Evolutionary conservation across 2,888 invertebrate genomes (phyloP), one percentile per base, ranked within the genome.

Genomic region (Sclerodermus sp.): DNA sequence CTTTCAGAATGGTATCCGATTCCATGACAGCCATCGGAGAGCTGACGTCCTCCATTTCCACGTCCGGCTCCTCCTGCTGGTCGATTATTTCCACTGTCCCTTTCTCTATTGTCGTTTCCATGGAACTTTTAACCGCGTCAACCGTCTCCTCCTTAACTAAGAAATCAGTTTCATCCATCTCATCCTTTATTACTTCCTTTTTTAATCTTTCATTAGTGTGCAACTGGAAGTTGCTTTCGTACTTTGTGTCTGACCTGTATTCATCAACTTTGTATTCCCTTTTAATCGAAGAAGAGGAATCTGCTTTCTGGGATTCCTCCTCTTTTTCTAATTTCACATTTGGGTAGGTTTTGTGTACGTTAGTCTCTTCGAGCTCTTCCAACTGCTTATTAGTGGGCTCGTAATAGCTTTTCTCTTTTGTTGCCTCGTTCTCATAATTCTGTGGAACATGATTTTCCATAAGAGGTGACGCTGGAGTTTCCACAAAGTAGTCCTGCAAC

Each of bases 51-150:
- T 79, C 80, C 46, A 73, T 69, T 42, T 76, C 77, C n/a, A 72
- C 74, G 44, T 76, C 78, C 2, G 64, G 62, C 37, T 73, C 69
- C 37, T 71, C 64, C 29, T 71, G 68, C 30, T 71, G 68, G 62
- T 72, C 68, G 4, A 79, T 68, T 45, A 80, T 80, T 58, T 81
- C 80, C 0, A 80, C 79, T 1, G 74, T 76, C 13, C 77, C 78
- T 55, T 66, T 67, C 29, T 64, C 58, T 2, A 62, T 52, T 17
- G 49, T 53, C n/a, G n/a, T 23, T 42, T 18, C 23, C 6, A n/a
- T 5, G 10, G 14, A 30, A 23, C 47, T 49, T 8, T 36, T 31
- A 16, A 42, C 23, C 8, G 47, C 45, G 31, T 60, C 58, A 16
- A 42, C 23, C 8, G 47, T 43, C 34, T 60, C 58, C 1, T 13